phyloP scores from a whole-genome alignment of 2,113 vertebrate species.

The Zosterops pallidus region DNA sequence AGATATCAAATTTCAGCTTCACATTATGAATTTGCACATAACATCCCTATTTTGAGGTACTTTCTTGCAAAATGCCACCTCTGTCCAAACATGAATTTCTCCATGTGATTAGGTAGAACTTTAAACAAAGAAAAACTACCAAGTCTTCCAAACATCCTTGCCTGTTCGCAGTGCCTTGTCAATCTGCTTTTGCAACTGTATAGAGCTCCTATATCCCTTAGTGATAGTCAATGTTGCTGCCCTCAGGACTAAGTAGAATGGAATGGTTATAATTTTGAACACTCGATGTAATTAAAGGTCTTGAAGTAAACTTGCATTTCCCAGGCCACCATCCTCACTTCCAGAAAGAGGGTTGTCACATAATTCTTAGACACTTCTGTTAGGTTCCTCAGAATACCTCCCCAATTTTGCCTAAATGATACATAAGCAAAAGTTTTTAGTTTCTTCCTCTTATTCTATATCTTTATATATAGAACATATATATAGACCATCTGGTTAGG shows the following conservation, averaged over 20 bases:
- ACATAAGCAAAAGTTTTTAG: background rate
- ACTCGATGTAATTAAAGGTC: background rate
- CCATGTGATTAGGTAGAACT: background rate
- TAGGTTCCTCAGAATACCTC: background rate
- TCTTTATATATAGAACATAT: background rate
- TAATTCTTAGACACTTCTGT: background rate
- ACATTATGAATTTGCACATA: background rate
- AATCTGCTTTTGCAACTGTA: background rate
- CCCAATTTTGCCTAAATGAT: background rate
- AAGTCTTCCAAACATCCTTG: background rate
- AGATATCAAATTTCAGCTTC: background rate
- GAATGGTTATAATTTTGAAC: background rate
- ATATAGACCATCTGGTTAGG: background rate
- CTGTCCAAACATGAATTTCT: background rate
- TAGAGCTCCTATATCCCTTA: accelerated
- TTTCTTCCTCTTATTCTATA: background rate
- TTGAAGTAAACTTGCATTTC: background rate
- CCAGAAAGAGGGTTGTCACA: background rate
- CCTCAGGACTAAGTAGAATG: background rate
- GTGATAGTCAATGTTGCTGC: background rate
- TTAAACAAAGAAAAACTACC: background rate
- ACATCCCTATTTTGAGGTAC: background rate
- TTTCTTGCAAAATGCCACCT: background rate
- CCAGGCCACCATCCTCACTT: background rate
- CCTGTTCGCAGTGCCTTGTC: background rate